Conservation (phyloP, 2,797 vertebrate genomes). For the Prunella strophiata region DNA sequence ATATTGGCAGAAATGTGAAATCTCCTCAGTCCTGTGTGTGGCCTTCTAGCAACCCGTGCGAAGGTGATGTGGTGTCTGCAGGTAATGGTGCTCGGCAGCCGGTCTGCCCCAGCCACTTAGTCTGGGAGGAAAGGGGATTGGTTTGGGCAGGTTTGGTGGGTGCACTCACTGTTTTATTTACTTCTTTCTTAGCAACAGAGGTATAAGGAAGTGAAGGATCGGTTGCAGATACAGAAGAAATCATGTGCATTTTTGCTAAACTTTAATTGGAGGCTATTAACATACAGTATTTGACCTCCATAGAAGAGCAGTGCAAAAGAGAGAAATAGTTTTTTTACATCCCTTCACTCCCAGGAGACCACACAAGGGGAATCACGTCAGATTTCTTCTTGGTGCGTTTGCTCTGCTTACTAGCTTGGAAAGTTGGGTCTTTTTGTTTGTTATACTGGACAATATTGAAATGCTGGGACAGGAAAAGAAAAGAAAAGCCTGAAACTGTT, state of each 20-base stretch:
- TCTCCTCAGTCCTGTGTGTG: neutral
- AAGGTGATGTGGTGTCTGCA: accelerated
- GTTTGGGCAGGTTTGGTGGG: neutral
- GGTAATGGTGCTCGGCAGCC: accelerated
- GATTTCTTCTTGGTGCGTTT: neutral
- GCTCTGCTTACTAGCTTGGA: neutral
- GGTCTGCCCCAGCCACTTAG: accelerated
- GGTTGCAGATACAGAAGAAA: neutral
- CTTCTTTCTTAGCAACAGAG: neutral
- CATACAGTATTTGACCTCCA: neutral
- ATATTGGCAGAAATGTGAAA: neutral
- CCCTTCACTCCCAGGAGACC: neutral
- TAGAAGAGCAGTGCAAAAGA: neutral
- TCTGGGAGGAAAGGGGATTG: neutral
- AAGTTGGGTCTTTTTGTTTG: neutral
- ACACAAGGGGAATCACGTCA: neutral
- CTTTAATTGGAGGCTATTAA: neutral
- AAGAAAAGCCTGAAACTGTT: neutral
- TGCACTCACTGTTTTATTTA: neutral
- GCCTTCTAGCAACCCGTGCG: accelerated
- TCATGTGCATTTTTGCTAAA: neutral
- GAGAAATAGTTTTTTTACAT: neutral
- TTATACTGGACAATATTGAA: neutral
- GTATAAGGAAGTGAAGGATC: neutral
- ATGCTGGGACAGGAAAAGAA: neutral